Evolutionary conservation across 2,888 invertebrate genomes (phyloP).

Genomic region (Eristalis arbustorum): DNA sequence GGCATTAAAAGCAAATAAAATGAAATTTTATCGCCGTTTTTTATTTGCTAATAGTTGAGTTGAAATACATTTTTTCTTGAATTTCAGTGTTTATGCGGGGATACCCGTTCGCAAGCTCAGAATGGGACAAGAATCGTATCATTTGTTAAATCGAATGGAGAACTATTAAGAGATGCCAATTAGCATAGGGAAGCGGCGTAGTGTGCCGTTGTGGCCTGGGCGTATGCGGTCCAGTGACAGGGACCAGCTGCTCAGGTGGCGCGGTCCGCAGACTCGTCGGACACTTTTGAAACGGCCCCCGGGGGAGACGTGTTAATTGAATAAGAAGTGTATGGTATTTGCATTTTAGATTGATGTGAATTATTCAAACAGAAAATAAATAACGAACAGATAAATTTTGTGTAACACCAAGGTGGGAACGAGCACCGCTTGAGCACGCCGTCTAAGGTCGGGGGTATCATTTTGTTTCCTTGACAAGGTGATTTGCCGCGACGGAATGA

Average conservation of each 20-base stretch:
- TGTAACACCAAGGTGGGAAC: background rate
- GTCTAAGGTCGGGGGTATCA: background rate
- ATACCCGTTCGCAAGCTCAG: background rate
- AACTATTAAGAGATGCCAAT: conserved; percentile 53
- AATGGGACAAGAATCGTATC: conserved; percentile 19
- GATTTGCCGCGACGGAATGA: background rate
- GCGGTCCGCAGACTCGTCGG: background rate
- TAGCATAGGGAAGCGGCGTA: conserved; percentile 45
- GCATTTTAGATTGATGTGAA: conserved; percentile 65
- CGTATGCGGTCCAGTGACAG: background rate
- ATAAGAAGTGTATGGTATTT: conserved; percentile 47
- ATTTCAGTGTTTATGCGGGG: conserved; percentile 1
- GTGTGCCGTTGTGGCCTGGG: background rate
- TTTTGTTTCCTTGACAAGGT: background rate
- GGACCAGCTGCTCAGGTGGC: background rate
- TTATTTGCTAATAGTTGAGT: conserved; percentile 30
- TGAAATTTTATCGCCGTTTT: conserved; percentile 47
- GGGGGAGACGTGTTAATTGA: conserved; percentile 56
- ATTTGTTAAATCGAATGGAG: conserved; percentile 38
- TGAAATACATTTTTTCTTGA: conserved; percentile 7
- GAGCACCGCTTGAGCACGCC: background rate
- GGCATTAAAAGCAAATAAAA: conserved; percentile 42
- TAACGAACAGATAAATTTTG: conserved; percentile 33
- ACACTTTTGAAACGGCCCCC: conserved; percentile 22
- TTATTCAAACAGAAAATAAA: conserved; percentile 43